phyloP scores from a whole-genome alignment of 2,113 vertebrate genomes.

The Lucifuga dentata region DNA sequence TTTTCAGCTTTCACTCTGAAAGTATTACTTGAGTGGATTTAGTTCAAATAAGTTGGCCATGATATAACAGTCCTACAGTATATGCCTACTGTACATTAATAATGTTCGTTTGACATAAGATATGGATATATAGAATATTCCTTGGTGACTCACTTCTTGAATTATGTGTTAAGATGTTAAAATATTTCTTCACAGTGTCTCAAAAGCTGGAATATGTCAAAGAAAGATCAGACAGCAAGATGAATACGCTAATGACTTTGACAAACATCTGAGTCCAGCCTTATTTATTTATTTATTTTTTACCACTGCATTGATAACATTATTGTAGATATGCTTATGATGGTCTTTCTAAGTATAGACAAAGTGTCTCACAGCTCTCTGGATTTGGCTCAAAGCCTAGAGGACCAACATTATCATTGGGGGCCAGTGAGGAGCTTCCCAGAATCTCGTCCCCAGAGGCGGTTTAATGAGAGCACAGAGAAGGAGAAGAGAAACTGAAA shows the following conservation, averaged over 20 bases:
- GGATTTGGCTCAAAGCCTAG: conserved; percentile 59
- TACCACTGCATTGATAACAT: conserved; percentile 46
- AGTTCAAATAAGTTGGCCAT: conserved; percentile 19
- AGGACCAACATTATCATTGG: conserved; percentile 74
- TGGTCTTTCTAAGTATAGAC: conserved; percentile 69
- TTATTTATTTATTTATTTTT: conserved; percentile 43
- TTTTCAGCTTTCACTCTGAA: conserved; percentile 6
- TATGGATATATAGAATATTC: conserved; percentile 34
- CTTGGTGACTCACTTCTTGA: conserved; percentile 34
- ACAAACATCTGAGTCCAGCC: conserved; percentile 58
- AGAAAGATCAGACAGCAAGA: conserved; percentile 66
- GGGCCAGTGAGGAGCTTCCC: conserved; percentile 55
- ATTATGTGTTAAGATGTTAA: conserved; percentile 41
- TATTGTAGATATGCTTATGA: conserved; percentile 68
- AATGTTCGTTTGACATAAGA: conserved; percentile 31
- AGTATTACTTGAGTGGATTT: conserved; percentile 24
- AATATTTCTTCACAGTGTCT: conserved; percentile 51
- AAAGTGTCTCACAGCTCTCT: conserved; percentile 8
- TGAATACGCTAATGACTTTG: conserved; percentile 67
- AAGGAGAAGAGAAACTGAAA: conserved; percentile 47
- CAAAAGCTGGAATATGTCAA: conserved; percentile 66
- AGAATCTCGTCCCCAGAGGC: conserved; percentile 63
- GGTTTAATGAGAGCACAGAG: conserved; percentile 62
- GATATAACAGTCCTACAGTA: conserved; percentile 30
- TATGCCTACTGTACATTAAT: conserved; percentile 21